Evolutionary conservation across 2,113 vertebrate genomes (phyloP), one percentile per base, ranked within the genome.

Genomic region (Alethe castanea): DNA sequence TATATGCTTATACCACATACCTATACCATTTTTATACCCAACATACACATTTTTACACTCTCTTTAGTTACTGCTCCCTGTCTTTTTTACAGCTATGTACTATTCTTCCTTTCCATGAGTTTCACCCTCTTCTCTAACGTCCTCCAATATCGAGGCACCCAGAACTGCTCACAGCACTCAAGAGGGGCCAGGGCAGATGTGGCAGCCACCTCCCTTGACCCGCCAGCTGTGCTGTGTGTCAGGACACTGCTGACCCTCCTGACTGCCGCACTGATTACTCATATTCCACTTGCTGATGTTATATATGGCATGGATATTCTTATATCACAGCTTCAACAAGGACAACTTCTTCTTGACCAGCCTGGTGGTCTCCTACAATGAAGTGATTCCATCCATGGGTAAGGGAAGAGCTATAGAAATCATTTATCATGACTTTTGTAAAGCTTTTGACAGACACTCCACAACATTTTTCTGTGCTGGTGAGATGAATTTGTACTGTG

Each of bases 231-330:
- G 7, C 29, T 81, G 45, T 25, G 16, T 44, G n/a, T 6, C 15
- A 24, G 54, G 31, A 22, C 18, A 42, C 1, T 6, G 15, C 22
- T 69, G 47, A 25, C 19, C 26, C 23, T 47, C 71, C 52, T 42
- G 33, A 48, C 31, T 73, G 53, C 12, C 12, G 36, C 17, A 20
- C 18, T 47, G 15, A 12, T 33, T 35, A 26, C 8, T n/a, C 23
- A 8, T 62, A n/a, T 38, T 76, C 14, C 22, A 12, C 15, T 62
- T 50, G 19, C 16, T 26, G 14, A 23, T n/a, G 19, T 48, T 69
- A 5, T 8, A 45, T 10, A 57, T 0, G 1, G 31, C 13, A 31
- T 19, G 14, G 9, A 36, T 26, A 57, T 6, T 6, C 22, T 28
- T 20, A 22, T 10, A 35, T 42, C 19, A 29, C 8, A 12, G 31